Conservation (phyloP, 2,888 invertebrate species). For the Anorthoa munda region DNA sequence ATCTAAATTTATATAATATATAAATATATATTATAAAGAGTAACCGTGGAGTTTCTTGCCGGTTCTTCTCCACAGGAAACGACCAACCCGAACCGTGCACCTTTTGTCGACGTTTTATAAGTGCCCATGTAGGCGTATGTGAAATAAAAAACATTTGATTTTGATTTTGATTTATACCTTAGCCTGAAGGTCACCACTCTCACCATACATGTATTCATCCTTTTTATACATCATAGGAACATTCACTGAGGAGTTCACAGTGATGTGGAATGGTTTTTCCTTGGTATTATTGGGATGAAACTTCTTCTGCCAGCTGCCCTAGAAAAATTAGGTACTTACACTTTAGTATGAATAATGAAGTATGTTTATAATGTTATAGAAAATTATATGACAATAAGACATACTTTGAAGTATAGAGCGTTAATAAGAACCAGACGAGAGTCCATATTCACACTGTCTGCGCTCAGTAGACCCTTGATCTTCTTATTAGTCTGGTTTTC, state of each 20-base stretch:
- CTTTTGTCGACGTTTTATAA: too few relatives aligned
- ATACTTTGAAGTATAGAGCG: conserved; percentile 96
- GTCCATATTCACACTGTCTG: conserved; percentile 87
- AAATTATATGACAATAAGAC: conserved; percentile 4
- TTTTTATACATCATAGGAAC: conserved; percentile 94
- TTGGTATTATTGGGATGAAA: conserved; percentile 92
- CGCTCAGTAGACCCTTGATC: conserved; percentile 94
- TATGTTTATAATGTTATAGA: not conserved
- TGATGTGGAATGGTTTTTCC: conserved; percentile 92
- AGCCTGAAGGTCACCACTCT: conserved; percentile 78
- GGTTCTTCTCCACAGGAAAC: too few relatives aligned
- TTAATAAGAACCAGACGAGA: conserved; percentile 95
- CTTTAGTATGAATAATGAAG: not conserved
- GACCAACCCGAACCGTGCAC: too few relatives aligned
- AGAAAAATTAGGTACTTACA: conserved; percentile 29
- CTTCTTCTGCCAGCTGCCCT: conserved; percentile 93
- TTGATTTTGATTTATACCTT: too few relatives aligned
- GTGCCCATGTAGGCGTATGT: too few relatives aligned
- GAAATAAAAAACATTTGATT: too few relatives aligned
- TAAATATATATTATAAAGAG: too few relatives aligned
- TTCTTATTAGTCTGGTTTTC: conserved; percentile 95
- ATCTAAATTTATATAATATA: too few relatives aligned
- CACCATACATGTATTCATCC: conserved; percentile 84
- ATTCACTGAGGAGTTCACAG: conserved; percentile 88
- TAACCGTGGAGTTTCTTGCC: too few relatives aligned